Percentiles rank a stretch among this genome's conserved stretches.
Conservation (phyloP, 92 coral and sea anemone genomes). For the Bergia puertoricense region DNA sequence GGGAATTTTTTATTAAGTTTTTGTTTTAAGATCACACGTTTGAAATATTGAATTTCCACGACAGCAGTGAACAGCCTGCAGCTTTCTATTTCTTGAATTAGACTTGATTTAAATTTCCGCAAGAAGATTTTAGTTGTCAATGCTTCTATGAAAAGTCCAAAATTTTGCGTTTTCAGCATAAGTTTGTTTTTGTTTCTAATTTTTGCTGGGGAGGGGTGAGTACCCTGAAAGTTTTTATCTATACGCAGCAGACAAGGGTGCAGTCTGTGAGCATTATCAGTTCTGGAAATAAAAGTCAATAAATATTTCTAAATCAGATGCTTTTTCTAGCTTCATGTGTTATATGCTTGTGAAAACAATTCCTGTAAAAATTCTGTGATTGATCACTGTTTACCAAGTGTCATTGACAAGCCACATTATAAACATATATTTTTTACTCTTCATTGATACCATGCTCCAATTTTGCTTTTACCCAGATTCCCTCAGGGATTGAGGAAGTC, state of each 20-base stretch:
- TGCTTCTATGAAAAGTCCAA: neutral
- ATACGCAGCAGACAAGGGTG: too few relatives aligned
- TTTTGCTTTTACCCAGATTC: neutral
- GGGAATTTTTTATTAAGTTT: conserved; percentile 32
- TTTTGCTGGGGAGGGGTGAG: conserved; percentile 4
- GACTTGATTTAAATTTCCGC: neutral
- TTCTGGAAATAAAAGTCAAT: neutral
- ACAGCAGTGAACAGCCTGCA: neutral
- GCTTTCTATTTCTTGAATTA: neutral
- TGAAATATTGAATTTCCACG: neutral
- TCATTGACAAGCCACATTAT: too few relatives aligned
- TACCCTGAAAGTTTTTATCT: neutral
- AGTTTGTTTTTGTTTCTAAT: neutral
- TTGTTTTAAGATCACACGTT: conserved; percentile 30
- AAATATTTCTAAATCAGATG: too few relatives aligned
- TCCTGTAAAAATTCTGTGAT: too few relatives aligned
- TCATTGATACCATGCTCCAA: neutral
- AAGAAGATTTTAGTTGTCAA: neutral
- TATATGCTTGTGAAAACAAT: too few relatives aligned
- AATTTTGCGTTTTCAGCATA: neutral
- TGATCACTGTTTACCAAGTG: too few relatives aligned
- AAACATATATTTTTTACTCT: too few relatives aligned
- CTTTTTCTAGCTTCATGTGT: too few relatives aligned
- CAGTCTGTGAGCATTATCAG: neutral
- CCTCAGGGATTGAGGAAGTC: neutral